Percentiles rank a stretch among this genome's conserved stretches.
phyloP scores from a whole-genome alignment of 23 tunicate species.

The Diplosoma virens region DNA sequence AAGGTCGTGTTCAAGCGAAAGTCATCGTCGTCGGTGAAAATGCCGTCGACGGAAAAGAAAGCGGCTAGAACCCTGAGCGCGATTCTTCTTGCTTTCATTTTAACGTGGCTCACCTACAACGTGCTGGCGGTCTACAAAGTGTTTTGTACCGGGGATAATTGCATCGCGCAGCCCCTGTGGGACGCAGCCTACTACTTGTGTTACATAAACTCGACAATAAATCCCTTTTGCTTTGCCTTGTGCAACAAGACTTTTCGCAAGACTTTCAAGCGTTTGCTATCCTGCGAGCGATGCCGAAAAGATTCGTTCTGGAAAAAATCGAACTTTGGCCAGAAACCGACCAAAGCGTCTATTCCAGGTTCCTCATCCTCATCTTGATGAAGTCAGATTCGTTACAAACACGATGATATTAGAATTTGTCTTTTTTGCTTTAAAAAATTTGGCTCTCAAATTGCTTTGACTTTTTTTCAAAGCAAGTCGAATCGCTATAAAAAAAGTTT shows the following conservation, averaged over 20 bases:
- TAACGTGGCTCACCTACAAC: constrained; percentile 92
- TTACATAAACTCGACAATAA: constrained; percentile 87
- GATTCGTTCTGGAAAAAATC: not conserved
- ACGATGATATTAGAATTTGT: too few relatives aligned
- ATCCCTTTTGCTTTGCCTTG: constrained; percentile 92
- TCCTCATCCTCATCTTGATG: not conserved
- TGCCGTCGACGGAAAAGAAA: constrained; percentile 80
- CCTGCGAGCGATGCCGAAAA: constrained; percentile 20
- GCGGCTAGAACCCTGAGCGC: constrained; percentile 92
- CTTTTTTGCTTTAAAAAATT: too few relatives aligned
- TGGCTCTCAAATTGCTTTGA: too few relatives aligned
- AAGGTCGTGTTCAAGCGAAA: not conserved
- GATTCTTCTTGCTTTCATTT: constrained; percentile 75
- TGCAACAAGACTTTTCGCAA: constrained; percentile 98
- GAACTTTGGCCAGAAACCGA: not conserved
- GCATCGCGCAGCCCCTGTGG: constrained; percentile 64
- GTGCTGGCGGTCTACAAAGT: constrained; percentile 67
- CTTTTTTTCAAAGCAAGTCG: too few relatives aligned
- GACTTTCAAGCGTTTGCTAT: constrained; percentile 64
- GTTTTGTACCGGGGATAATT: constrained; percentile 37
- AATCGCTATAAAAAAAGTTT: too few relatives aligned
- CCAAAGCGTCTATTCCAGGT: not conserved
- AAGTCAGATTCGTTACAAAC: too few relatives aligned
- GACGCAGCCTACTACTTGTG: constrained; percentile 83
- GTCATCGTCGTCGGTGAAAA: constrained; percentile 9